phyloP scores from a whole-genome alignment of 1,140 invertebrate genomes.

The Ceratosolen fusciceps region DNA sequence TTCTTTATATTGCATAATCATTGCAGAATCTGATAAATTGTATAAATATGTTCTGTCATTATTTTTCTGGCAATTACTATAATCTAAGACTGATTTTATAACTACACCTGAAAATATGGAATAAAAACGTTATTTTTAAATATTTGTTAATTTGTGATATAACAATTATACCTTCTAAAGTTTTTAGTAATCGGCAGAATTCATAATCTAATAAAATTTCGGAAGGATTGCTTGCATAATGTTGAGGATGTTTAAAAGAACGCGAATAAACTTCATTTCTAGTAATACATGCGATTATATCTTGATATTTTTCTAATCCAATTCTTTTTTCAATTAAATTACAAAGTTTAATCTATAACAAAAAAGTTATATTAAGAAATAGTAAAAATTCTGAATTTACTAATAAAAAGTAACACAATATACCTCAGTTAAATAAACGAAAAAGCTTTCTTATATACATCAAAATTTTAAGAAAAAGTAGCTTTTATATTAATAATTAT shows the following conservation, averaged over 20 bases:
- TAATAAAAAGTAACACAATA: too few relatives aligned
- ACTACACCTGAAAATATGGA: conserved; percentile 66
- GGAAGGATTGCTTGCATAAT: conserved; percentile 79
- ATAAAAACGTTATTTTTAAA: neutral
- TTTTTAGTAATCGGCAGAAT: conserved; percentile 92
- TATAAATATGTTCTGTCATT: conserved; percentile 62
- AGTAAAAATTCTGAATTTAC: too few relatives aligned
- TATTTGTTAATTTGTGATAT: neutral
- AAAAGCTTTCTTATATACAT: too few relatives aligned
- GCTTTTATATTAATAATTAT: neutral
- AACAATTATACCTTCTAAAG: conserved; percentile 75
- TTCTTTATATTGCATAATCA: conserved; percentile 88
- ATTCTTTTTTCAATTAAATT: conserved; percentile 93
- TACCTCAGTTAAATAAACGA: too few relatives aligned
- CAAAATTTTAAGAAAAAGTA: too few relatives aligned
- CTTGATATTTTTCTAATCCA: conserved; percentile 90
- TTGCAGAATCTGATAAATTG: conserved; percentile 71
- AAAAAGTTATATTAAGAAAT: conserved; percentile 7
- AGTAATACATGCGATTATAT: conserved; percentile 88
- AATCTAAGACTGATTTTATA: conserved; percentile 74
- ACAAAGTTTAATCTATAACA: conserved; percentile 80
- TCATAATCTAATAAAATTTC: conserved; percentile 95
- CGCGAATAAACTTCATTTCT: conserved; percentile 92
- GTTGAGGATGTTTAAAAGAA: conserved; percentile 94
- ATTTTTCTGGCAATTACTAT: conserved; percentile 57